phyloP scores from a whole-genome alignment of 1,140 invertebrate genomes.

The Heliconius hewitsoni region DNA sequence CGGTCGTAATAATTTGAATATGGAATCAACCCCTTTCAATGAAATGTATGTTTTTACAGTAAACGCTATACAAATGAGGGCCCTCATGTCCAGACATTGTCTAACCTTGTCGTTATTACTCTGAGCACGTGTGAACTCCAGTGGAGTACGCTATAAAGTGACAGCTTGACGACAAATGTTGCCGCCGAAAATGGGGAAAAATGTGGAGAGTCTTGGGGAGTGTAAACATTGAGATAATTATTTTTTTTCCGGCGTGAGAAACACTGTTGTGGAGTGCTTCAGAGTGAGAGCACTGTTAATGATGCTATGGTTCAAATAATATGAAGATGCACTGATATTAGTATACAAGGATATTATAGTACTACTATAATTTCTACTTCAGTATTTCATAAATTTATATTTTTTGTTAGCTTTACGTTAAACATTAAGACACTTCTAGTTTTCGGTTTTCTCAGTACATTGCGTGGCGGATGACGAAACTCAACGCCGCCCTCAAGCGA shows the following conservation, averaged over 20 bases:
- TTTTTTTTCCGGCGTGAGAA: not conserved
- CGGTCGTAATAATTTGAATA: conserved; percentile 7
- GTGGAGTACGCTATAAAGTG: not conserved
- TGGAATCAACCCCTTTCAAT: not conserved
- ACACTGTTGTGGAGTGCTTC: too few relatives aligned
- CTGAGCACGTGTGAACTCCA: conserved; percentile 20
- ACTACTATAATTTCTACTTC: too few relatives aligned
- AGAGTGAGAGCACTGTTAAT: too few relatives aligned
- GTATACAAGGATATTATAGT: too few relatives aligned
- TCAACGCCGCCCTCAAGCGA: too few relatives aligned
- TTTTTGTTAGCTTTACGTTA: too few relatives aligned
- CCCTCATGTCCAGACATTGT: conserved; percentile 1
- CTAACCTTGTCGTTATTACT: conserved; percentile 2
- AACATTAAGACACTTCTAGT: too few relatives aligned
- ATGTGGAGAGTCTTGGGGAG: not conserved
- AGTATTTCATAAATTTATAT: too few relatives aligned
- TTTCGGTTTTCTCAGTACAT: too few relatives aligned
- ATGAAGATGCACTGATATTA: too few relatives aligned
- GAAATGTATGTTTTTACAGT: not conserved
- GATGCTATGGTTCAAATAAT: too few relatives aligned
- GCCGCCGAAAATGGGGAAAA: conserved; percentile 9
- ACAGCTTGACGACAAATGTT: conserved; percentile 2
- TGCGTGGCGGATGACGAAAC: too few relatives aligned
- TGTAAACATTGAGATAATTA: not conserved
- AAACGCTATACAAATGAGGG: conserved; percentile 6